Evolutionary conservation across 2,888 invertebrate genomes (phyloP).

Genomic region (Chrysodeixis includens): DNA sequence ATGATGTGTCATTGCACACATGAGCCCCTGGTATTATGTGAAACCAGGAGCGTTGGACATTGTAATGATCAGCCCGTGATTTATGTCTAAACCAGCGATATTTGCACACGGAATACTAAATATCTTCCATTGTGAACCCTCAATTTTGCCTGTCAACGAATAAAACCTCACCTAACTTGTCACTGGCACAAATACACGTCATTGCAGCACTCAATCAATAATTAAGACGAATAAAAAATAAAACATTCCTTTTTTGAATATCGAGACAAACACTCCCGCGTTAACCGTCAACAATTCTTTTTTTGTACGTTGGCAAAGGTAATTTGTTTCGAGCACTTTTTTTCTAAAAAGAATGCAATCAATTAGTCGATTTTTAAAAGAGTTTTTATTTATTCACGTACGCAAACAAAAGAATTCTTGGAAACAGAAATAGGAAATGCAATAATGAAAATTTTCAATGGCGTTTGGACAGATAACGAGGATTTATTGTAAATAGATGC

Average conservation of each 20-base stretch:
- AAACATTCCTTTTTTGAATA: not conserved
- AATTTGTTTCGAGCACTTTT: slow-evolving; percentile 9
- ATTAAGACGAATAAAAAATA: slow-evolving; percentile 5
- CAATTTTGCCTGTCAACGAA: not conserved
- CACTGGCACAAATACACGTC: not conserved
- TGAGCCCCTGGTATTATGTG: slow-evolving; percentile 56
- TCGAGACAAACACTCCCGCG: not conserved
- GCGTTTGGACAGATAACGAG: slow-evolving; percentile 2
- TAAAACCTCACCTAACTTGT: not conserved
- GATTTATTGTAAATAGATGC: slow-evolving; percentile 50
- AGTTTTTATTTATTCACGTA: not conserved
- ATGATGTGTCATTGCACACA: slow-evolving; percentile 58
- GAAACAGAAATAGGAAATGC: slow-evolving; percentile 33
- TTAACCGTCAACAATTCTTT: not conserved
- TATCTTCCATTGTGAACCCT: not conserved
- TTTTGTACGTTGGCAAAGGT: slow-evolving; percentile 11
- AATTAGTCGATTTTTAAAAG: not conserved
- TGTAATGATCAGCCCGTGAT: slow-evolving; percentile 54
- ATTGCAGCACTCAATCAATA: not conserved
- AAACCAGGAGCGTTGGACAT: slow-evolving; percentile 46
- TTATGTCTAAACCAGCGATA: slow-evolving; percentile 46
- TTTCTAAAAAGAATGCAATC: not conserved
- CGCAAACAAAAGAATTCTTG: slow-evolving; percentile 5
- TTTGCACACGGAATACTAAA: slow-evolving; percentile 49
- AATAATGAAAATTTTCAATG: slow-evolving; percentile 9